Evolutionary conservation across 2,888 invertebrate genomes (phyloP), one percentile per base, ranked within the genome.

Genomic region (Exephanes ischioxanthus): DNA sequence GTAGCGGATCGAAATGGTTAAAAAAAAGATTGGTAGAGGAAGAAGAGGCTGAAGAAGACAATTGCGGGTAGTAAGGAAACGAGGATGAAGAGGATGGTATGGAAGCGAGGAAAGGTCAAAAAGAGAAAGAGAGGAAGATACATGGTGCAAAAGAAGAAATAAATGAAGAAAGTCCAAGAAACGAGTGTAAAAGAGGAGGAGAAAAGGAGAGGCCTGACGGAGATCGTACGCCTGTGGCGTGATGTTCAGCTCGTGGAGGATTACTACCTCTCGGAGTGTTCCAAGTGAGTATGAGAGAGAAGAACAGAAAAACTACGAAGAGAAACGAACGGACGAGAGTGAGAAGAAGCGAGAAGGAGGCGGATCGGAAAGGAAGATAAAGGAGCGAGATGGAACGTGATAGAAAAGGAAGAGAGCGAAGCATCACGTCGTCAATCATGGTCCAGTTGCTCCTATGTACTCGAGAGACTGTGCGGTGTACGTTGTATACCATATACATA

Each of bases 391-490:
- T 83, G 63, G 81, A 80, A 77, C 71, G 78, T 83, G 83, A 83
- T 61, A 30, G 79, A 86, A 71, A 78, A 81, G 63, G 78, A 80
- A 68, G 86, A 86, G 71, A 83, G 84, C 79, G 85, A 88, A 87
- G 90, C 89, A 90, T 90, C 91, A 89, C 90, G 90, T 93, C 92
- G 93, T 93, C 93, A 92, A 92, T 93, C 93, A 93, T 89, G 91
- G 92, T 92, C 92, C 92, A 92, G 93, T 93, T 93, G 90, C 91
- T 91, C 88, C 89, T 89, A 91, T 91, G 89, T 91, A 91, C 83
- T 90, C 76, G 68, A 78, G 77, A 45, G 53, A 73, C 37, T 61
- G 71, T 70, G 70, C 37, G 81, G 71, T 61, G 67, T 33, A 48
- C 80, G 14, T 67, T 77, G 72, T 81, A 53, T 68, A 81, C 48